A percentile compares a stretch with the other conserved stretches of the same genome.
These are phyloP conservation scores for Xanthorhoe spadicearia DNA, from an alignment of 2,888 invertebrate genomes.

Conservation along the genomic window DNA sequence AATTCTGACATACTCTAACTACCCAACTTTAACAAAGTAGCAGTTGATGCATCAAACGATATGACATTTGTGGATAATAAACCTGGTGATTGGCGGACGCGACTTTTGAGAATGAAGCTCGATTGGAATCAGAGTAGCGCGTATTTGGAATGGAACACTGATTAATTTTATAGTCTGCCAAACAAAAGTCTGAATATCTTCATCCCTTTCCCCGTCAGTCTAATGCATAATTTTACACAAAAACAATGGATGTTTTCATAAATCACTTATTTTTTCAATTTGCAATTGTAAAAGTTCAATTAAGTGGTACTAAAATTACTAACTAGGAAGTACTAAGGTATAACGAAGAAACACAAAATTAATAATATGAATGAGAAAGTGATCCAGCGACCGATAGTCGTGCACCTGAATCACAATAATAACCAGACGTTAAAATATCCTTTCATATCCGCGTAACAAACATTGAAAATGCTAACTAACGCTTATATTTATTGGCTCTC, in stretches of 20 bases:
- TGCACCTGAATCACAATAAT: constrained; percentile 34
- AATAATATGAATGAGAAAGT: neutral
- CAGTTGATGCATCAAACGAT: constrained; percentile 78
- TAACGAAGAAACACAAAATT: neutral
- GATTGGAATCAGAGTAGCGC: no score
- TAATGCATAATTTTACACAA: no score
- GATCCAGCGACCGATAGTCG: constrained; percentile 14
- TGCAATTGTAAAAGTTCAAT: no score
- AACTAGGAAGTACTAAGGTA: no score
- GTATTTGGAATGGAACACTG: no score
- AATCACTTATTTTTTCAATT: no score
- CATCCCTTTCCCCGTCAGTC: no score
- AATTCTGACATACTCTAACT: constrained; percentile 54
- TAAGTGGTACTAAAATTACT: no score
- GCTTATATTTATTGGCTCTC: constrained; percentile 79
- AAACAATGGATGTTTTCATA: no score
- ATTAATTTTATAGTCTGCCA: no score
- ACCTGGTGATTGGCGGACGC: constrained; percentile 16
- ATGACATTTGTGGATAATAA: constrained; percentile 73
- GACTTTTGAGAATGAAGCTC: neutral
- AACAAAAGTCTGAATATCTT: no score
- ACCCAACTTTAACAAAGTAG: constrained; percentile 78
- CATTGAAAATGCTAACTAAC: constrained; percentile 68
- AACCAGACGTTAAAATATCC: constrained; percentile 76
- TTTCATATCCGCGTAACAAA: constrained; percentile 61